A percentile compares a stretch with the other conserved stretches of the same genome.
Conservation (phyloP, 1,140 invertebrate genomes). For the Penaeus vannamei region DNA sequence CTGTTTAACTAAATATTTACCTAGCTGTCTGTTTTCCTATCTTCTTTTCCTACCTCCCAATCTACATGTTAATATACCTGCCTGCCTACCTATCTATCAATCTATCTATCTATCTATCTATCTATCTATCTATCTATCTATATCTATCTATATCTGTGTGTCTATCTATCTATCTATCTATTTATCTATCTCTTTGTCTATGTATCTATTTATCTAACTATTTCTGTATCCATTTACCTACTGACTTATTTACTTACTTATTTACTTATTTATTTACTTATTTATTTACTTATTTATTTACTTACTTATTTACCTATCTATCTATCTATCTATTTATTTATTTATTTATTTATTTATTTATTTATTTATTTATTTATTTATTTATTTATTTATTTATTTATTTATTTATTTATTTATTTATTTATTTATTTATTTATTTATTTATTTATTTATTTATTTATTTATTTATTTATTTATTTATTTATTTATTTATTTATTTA, state of each 20-base stretch:
- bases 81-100: no score
- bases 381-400: neutral
- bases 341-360: neutral
- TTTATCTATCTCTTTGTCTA: no score
- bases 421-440: neutral
- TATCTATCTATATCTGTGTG: no score
- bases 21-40: no score
- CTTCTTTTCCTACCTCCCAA: no score
- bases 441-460: neutral
- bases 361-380: neutral
- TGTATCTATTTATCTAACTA: neutral
- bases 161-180: no score
- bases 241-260: neutral
- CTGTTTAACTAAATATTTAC: no score
- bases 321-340: neutral
- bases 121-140: no score
- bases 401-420: neutral
- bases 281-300: neutral
- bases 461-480: slow-evolving; percentile 6
- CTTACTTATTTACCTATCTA: neutral
- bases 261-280: neutral
- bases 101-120: no score
- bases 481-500: neutral
- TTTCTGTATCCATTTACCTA: neutral
- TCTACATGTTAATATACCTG: no score